Evolutionary conservation across 2,113 vertebrate genomes (phyloP), one percentile per base, ranked within the genome.

Genomic region (Tupaia chinensis): DNA sequence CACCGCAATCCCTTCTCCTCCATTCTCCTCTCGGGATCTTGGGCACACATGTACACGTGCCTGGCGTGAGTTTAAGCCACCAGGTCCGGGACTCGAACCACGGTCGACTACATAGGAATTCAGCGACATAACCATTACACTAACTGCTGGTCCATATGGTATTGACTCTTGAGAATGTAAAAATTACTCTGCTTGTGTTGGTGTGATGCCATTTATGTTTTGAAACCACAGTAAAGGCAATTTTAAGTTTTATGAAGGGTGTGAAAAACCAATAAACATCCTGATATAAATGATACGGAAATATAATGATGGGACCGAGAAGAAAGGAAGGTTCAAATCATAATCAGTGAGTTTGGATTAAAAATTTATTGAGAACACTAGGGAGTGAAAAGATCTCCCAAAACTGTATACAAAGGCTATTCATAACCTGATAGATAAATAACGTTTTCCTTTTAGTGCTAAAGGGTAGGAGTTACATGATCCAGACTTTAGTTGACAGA

Each of bases 301-400:
- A 13, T 44, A 9, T 63, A 83, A 58, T 66, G 66, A 93, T 22
- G 20, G 22, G 27, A 69, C 13, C 72, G 29, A 44, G 17, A 74
- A 89, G 53, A 80, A 29, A 95, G 29, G 63, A 94, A 95, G 73
- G 44, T 58, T 87, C 7, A 94, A 66, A 90, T 72, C 22, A 13
- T 90, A 19, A 84, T 65, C 56, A 27, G 13, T 56, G 34, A 10
- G 3, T 2, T 77, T 96, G 58, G 54, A 79, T 72, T 8, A 53
- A 25, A 15, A 87, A 16, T 65, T 96, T 34, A 74, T 1, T 60
- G 19, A 94, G 16, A 17, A 17, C 7, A 44, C 44, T 16, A 92
- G 58, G 10, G 5, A 74, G 6, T 70, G 19, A 20, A 9, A 85
- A 22, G 7, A 34, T 80, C n/a, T 89, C 17, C 20, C 20, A 61